Evolutionary conservation across 2,888 invertebrate genomes (phyloP), one percentile per base, ranked within the genome.

Genomic region (Nebria brevicollis): DNA sequence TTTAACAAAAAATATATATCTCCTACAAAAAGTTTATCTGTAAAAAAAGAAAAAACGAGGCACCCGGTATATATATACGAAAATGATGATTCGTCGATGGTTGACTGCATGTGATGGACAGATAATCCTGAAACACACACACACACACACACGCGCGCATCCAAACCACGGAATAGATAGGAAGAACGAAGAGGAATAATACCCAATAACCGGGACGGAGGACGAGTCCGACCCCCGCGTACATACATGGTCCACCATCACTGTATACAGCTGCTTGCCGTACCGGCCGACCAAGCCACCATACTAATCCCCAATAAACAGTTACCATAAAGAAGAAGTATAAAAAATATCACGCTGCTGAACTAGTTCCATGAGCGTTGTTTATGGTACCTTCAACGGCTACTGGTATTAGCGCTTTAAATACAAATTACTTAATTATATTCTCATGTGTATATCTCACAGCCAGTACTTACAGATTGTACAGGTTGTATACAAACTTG

Each of bases 391-490:
- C 76, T 76, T 72, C 70, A 77, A 66, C 72, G 42, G 79, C 79
- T 79, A 79, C 79, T 75, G 70, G 79, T 79, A 54, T 79, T 79
- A 75, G 43, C 66, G 41, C 75, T 75, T 78, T 74, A 75, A 79
- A 79, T 79, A 79, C 64, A 79, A 79, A 79, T 79, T 79, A 75
- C 79, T 79, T 79, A 74, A 79, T 79, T 79, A 79, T 79, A 68
- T 64, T 73, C 72, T 65, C 54, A 66, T 72, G 73, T 78, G 73
- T 66, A 66, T 78, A 78, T 70, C 42, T 73, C 73, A 25, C 54
- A 54, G 11, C 3, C 54, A 54, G 11, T 54, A 54, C 54, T 13
- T 54, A 54, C 54, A 54, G 54, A 54, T 54, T 7, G 8, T 54
- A 54, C 54, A 54, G 54, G 54, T 54, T 54, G 54, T 54, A 54